These are phyloP conservation scores for Troides oblongomaculatus DNA, from an alignment of 2,888 invertebrate genomes.

Conservation along the genomic window DNA sequence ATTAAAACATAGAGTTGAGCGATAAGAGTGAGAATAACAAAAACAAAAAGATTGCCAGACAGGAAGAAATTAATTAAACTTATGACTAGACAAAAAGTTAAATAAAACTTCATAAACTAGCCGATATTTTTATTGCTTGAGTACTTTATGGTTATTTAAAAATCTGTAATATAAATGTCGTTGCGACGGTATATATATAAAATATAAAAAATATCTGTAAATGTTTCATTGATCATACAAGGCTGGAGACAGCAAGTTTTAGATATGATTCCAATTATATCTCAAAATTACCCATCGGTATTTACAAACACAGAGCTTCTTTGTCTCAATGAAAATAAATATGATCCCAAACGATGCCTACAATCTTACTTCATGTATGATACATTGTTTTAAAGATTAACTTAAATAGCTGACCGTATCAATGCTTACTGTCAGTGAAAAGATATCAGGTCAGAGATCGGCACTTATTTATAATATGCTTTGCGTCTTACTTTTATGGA, in stretches of 20 bases:
- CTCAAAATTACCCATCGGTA: background rate
- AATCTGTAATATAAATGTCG: too few relatives aligned
- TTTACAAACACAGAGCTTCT: background rate
- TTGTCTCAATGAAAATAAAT: slow-evolving; percentile 3
- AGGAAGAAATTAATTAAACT: too few relatives aligned
- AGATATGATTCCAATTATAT: background rate
- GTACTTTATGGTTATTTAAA: too few relatives aligned
- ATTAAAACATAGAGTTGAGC: too few relatives aligned
- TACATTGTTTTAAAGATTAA: slow-evolving; percentile 19
- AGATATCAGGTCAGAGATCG: slow-evolving; percentile 22
- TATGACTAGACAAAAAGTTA: too few relatives aligned
- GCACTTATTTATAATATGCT: slow-evolving; percentile 9
- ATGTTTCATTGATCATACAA: background rate
- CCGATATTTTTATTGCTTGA: too few relatives aligned
- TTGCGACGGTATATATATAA: too few relatives aligned
- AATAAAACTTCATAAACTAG: too few relatives aligned
- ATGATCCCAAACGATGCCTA: slow-evolving; percentile 1
- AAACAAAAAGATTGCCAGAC: too few relatives aligned
- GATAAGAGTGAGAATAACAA: too few relatives aligned
- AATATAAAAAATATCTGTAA: too few relatives aligned
- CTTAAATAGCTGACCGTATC: slow-evolving; percentile 8
- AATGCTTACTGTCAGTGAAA: slow-evolving; percentile 8
- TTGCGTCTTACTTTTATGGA: slow-evolving; percentile 10
- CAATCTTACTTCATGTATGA: slow-evolving; percentile 4
- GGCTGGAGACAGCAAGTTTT: background rate